Evolutionary conservation across 92 coral and sea anemone species (phyloP), one percentile per base, ranked within the genome.

Genomic region (Isaurus tuberculatus): DNA sequence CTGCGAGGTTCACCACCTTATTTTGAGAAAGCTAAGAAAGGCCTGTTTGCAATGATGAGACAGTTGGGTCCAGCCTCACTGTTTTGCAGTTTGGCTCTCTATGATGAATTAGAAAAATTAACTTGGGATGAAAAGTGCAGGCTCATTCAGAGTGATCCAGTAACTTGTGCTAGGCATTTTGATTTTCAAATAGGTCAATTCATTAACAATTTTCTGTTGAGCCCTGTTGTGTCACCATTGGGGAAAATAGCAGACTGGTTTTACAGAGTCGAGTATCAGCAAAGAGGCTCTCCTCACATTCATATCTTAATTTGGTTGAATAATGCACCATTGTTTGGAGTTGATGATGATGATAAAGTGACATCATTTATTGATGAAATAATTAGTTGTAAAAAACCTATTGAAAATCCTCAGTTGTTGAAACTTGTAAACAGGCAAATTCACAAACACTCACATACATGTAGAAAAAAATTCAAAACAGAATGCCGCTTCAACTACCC

Each of bases 1-100:
- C 44, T 88, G n/a, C 55, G 89, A 32, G 89, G 92, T n/a, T 84
- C 88, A 22, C 91, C 80, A 2, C 85, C 89, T 53, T 53, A 53
- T 53, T 53, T 53, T 53, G 25, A 53, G 61, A 53, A 53, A 72
- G 88, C 79, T 42, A 83, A 87, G 44, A 87, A 70, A 37, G 84
- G 80, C 57, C 7, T 86, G 27, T 86, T 86, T 86, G 44, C 44
- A 40, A 40, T 40, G 44, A 40, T 87, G 32, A 60, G 90, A 58
- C 90, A 87, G 36, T 32, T 87, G 17, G 90, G 86, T 30, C 74
- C 90, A 34, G 90, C 90, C 15, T 72, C 87, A 17, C 19, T 53
- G 19, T 53, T 53, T 53, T 53, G 61, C 19, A 53, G 61, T 53
- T 53, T 53, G 25, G 17, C 61, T 23, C 19, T 25, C 17, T 70